phyloP scores from a whole-genome alignment of 2,797 vertebrate genomes.

The Ficedula albicollis region DNA sequence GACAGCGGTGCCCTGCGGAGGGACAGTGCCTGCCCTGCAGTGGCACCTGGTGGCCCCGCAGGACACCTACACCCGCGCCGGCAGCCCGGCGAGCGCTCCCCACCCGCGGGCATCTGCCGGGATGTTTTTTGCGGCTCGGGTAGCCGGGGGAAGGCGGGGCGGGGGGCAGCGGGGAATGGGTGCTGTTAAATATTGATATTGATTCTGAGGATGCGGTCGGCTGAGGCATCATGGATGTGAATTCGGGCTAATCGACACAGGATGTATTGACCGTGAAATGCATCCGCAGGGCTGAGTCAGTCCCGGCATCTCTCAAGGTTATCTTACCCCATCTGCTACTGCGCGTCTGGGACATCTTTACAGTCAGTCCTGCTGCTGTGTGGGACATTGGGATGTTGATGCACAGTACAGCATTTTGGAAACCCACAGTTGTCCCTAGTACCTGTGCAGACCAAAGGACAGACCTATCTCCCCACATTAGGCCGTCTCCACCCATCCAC shows the following conservation, averaged over 20 bases:
- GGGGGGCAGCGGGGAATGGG: accelerated
- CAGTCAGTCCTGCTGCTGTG: not conserved
- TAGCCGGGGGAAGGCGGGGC: not conserved
- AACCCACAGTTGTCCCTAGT: accelerated
- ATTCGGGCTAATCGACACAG: not conserved
- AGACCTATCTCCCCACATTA: not conserved
- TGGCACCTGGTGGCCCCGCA: constrained; percentile 38
- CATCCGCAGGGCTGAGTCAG: constrained; percentile 24
- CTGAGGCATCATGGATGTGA: not conserved
- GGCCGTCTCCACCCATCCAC: not conserved
- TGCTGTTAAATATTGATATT: not conserved
- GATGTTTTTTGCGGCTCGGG: not conserved
- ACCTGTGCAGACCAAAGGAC: not conserved
- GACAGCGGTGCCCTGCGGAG: not conserved
- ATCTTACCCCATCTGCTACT: not conserved
- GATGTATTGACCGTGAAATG: constrained; percentile 32
- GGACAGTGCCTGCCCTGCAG: not conserved
- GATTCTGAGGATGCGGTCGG: not conserved
- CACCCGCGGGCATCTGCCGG: not conserved
- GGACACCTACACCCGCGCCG: not conserved
- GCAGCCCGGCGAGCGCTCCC: not conserved
- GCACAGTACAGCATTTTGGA: not conserved
- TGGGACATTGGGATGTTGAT: not conserved
- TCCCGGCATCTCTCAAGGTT: not conserved
- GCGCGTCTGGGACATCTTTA: not conserved